Base-by-base conservation (phyloP, 2,113 vertebrate species). In the Trematomus loennbergii region DNA sequence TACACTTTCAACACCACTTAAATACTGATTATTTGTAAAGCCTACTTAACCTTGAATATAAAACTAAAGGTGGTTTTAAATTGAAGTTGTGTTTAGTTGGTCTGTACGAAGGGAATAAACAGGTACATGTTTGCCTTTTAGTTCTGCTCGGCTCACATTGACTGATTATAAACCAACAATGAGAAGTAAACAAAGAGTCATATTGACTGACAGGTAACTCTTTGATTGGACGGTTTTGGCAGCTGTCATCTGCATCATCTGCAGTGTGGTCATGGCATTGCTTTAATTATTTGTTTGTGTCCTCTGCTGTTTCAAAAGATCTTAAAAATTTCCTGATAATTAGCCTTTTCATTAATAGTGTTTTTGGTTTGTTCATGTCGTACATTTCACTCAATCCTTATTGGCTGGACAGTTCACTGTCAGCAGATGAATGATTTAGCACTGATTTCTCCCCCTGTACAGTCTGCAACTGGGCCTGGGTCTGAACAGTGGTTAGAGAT, bases 1-100 rank as follows among this genome's bases (percentile, higher is more conserved):
- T 99, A 95, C 18, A 62, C n/a, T 64, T 29, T 62, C 15, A 52
- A 25, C 7, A 0, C 4, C n/a, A 9, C 75, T 50, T 18, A 16
- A 48, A n/a, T 12, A 16, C 17, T 50, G 20, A 66, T 29, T 54
- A 1, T 3, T 46, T 55, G 57, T 17, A 13, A 40, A 72, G 70
- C 68, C 12, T 29, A 40, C 50, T 52, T 33, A 36, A 71, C 49
- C 43, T 55, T 45, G 11, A 12, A 55, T 46, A 0, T 66, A 17
- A 3, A 36, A 50, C 6, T 58, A 49, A 57, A 64, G 10, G 10
- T 65, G 67, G 8, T 52, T 79, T 65, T 46, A 29, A 12, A n/a
- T 22, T 45, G 1, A 15, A 40, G 22, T 16, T 63, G 5, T 1
- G 58, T 36, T 58, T 8, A 45, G 45, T 10, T 64, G 12, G 36